These are phyloP conservation scores for Morbakka virulenta DNA, from an alignment of 30 jellyfish, hydroid and myxozoan species.

Conservation along the genomic window DNA sequence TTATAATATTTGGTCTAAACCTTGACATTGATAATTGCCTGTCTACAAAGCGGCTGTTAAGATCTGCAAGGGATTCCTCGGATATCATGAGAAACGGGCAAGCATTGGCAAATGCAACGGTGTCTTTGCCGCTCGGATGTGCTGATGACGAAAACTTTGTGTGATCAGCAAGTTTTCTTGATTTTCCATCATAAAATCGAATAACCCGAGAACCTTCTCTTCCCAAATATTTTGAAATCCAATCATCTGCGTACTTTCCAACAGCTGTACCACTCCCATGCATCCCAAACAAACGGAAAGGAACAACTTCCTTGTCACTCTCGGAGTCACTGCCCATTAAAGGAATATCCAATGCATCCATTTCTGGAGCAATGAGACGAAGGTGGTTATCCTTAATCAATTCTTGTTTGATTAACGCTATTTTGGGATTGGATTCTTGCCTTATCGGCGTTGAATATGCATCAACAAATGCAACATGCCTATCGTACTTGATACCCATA, in stretches of 20 bases:
- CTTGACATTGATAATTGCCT: conserved; percentile 20
- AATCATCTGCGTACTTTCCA: conserved; percentile 38
- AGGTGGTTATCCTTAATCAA: conserved; percentile 6
- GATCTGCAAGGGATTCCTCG: conserved; percentile 31
- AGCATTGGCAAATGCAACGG: conserved; percentile 43
- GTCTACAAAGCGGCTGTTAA: conserved; percentile 20
- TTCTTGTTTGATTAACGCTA: conserved; percentile 27
- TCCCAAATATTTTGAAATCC: conserved; percentile 36
- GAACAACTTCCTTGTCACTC: neutral
- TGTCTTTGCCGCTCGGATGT: neutral
- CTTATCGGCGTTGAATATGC: conserved; percentile 23
- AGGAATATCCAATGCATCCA: conserved; percentile 22
- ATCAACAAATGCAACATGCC: conserved; percentile 53
- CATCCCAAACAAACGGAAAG: conserved; percentile 13
- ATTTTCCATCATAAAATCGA: neutral
- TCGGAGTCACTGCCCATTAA: neutral
- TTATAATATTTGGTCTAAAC: conserved; percentile 51
- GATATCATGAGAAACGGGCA: conserved; percentile 52
- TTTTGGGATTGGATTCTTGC: conserved; percentile 3
- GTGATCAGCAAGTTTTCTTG: conserved; percentile 15
- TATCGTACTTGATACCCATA: conserved; percentile 41
- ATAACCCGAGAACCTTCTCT: conserved; percentile 7
- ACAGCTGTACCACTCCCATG: conserved; percentile 34
- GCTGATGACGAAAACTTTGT: neutral
- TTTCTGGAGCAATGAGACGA: conserved; percentile 39